Evolutionary conservation across 2,797 vertebrate species (phyloP), one percentile per base, ranked within the genome.

Genomic region (Melanotaenia trifasciata): DNA sequence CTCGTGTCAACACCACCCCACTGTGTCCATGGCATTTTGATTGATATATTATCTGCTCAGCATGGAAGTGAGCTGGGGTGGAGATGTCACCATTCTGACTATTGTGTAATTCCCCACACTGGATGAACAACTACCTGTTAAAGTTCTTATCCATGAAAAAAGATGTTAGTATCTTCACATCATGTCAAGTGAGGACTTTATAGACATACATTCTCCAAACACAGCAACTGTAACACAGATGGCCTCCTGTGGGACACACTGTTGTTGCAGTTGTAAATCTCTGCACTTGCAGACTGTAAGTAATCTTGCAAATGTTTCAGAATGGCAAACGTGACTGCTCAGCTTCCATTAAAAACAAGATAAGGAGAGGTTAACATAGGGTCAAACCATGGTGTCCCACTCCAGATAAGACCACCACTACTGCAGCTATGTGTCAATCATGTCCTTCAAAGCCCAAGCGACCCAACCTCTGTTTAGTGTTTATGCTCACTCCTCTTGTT

Each of bases 301-400:
- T 82, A 90, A 91, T 87, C 81, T 85, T 51, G 76, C 81, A 84
- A 85, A 88, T 78, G 62, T 71, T 83, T 79, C 30, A 54, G 72
- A 85, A 85, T 71, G 74, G 61, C 78, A 74, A 84, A 78, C 33
- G 73, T 51, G 69, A 36, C 74, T 1, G 13, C 70, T 80, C 58
- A 0, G 58, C 54, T 43, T 38, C 68, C 62, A 47, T 78, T 84
- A 85, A 70, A 72, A 80, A 84, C 57, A 43, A 79, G 64, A 71
- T 18, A 11, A 43, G 3, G 14, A 57, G 64, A 7, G 16, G 71
- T 75, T 76, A 58, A 28, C 13, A 3, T 3, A 1, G 38, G 70
- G 72, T 84, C 75, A 79, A 64, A n/a, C n/a, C 3, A 11, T 8
- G 0, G 60, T 30, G 51, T 70, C 67, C 64, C 74, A 81, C 82